Conservation (phyloP, 1,140 invertebrate genomes). For the Zophobas atratus region DNA sequence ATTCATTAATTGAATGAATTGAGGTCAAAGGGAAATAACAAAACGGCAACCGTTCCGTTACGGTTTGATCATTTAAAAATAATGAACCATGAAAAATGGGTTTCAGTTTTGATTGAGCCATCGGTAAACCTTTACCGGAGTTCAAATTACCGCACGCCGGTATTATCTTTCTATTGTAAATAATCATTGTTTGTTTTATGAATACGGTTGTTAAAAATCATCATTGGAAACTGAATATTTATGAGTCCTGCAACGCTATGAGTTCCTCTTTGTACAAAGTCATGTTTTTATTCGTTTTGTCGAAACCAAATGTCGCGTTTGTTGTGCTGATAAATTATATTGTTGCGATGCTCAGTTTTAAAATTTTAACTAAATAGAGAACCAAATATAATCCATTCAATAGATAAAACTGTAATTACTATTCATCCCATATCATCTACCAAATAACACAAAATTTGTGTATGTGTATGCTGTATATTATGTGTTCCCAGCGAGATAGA, state of each 20-base stretch:
- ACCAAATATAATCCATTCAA: neutral
- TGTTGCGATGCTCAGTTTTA: too few relatives aligned
- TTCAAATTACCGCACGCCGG: constrained; percentile 8
- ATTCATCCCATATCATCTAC: neutral
- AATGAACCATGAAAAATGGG: constrained; percentile 45
- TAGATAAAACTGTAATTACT: neutral
- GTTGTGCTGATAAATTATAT: too few relatives aligned
- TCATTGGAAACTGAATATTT: constrained; percentile 9
- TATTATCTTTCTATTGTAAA: constrained; percentile 36
- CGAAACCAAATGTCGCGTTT: neutral
- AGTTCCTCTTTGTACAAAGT: constrained; percentile 11
- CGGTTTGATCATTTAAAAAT: constrained; percentile 43
- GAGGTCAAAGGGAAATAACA: constrained; percentile 12
- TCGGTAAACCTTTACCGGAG: constrained; percentile 22
- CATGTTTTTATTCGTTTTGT: constrained; percentile 10
- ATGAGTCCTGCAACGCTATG: neutral
- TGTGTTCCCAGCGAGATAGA: constrained; percentile 27
- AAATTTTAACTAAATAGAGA: too few relatives aligned
- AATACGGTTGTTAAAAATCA: constrained; percentile 35
- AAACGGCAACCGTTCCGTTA: constrained; percentile 16
- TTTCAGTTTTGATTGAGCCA: constrained; percentile 40
- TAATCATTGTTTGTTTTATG: constrained; percentile 26
- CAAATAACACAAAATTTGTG: neutral
- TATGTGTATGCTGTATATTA: neutral
- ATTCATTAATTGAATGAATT: constrained; percentile 34